Conservation (phyloP, 1,140 invertebrate species). For the Mercenaria mercenaria region DNA sequence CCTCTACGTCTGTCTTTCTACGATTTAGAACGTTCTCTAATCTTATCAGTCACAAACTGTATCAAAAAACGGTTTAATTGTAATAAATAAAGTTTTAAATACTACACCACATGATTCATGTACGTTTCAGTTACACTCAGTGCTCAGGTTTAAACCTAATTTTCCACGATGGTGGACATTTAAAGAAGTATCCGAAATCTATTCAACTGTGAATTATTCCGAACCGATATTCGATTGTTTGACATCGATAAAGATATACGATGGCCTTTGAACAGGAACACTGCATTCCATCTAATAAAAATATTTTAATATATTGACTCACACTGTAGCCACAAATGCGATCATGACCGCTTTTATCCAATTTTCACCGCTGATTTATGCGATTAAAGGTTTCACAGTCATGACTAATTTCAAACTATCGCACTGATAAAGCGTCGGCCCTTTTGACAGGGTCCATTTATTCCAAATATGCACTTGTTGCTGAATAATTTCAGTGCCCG, state of each 20-base stretch:
- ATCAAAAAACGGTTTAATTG: conserved; percentile 21
- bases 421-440: background rate
- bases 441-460: conserved; percentile 2
- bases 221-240: background rate
- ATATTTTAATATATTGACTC: background rate
- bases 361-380: conserved; percentile 16
- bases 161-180: conserved; percentile 2
- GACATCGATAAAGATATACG: background rate
- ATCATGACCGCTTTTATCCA: background rate
- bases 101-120: conserved; percentile 1
- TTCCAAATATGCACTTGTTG: conserved; percentile 6
- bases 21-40: background rate
- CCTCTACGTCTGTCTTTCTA: background rate
- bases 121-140: background rate
- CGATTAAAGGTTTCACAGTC: conserved; percentile 20
- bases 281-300: background rate
- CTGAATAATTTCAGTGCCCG: background rate
- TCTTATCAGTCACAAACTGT: background rate
- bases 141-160: conserved; percentile 6
- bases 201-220: conserved; percentile 25
- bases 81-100: conserved; percentile 5
- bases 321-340: background rate
- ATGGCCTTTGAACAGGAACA: background rate
- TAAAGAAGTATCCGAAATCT: background rate
- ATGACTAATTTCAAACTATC: conserved; percentile 6